Conservation (phyloP, 2,888 invertebrate species). For the Idaea straminata region DNA sequence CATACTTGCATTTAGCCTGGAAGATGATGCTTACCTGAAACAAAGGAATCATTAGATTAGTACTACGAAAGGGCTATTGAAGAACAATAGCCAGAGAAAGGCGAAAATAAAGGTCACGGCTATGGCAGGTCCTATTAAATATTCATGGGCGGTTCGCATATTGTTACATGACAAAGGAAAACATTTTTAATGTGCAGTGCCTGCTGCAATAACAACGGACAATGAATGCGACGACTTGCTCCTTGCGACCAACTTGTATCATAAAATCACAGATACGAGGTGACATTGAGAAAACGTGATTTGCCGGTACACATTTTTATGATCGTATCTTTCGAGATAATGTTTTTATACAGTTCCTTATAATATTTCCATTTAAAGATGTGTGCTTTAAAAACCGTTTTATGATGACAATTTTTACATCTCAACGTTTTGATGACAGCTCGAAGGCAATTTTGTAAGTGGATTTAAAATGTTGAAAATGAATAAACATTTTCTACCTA, state of each 20-base stretch:
- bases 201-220: constrained; percentile 41
- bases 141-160: constrained; percentile 68
- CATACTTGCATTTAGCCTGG: constrained; percentile 18
- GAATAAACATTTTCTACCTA: neutral
- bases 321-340: constrained; percentile 18
- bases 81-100: constrained; percentile 66
- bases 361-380: constrained; percentile 26
- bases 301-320: constrained; percentile 41
- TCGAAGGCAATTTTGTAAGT: neutral
- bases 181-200: constrained; percentile 43
- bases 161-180: constrained; percentile 52
- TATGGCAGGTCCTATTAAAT: constrained; percentile 59
- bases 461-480: neutral
- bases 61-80: constrained; percentile 35
- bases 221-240: constrained; percentile 26
- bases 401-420: constrained; percentile 23
- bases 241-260: constrained; percentile 24
- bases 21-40: constrained; percentile 41
- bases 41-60: constrained; percentile 61
- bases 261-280: constrained; percentile 41
- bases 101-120: constrained; percentile 70
- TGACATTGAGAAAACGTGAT: constrained; percentile 51
- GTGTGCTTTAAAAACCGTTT: constrained; percentile 30
- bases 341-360: constrained; percentile 28
- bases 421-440: constrained; percentile 1